Percentiles rank a stretch among this genome's conserved stretches.
These are phyloP conservation scores for Phyllostomus hastatus DNA, from an alignment of 2,113 vertebrate genomes.

Conservation along the genomic window DNA sequence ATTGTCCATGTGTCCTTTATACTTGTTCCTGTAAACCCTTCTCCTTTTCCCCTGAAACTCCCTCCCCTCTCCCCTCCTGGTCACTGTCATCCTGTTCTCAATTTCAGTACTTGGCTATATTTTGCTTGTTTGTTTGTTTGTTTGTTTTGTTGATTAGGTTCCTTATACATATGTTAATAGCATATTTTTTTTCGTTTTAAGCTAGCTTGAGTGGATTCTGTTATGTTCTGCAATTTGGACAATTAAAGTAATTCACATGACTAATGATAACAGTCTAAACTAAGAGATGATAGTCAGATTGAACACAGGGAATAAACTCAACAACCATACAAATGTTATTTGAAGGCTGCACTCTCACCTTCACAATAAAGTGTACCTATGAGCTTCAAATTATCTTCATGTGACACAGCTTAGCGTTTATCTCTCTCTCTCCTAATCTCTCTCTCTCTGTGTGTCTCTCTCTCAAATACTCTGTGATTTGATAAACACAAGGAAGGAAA, in stretches of 20 bases:
- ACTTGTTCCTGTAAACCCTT: no score
- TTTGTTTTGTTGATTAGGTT: no score
- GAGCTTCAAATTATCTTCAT: not conserved
- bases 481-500: conserved; percentile 23
- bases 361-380: not conserved
- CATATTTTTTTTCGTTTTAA: not conserved
- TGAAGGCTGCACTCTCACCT: not conserved
- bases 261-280: not conserved
- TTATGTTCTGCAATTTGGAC: not conserved
- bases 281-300: not conserved
- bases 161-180: not conserved
- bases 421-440: not conserved
- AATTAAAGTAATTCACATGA: not conserved
- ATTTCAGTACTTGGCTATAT: no score
- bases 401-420: not conserved
- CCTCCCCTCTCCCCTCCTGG: no score
- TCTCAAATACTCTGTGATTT: not conserved
- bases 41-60: no score
- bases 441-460: no score
- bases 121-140: no score
- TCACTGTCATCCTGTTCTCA: no score
- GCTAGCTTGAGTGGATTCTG: not conserved
- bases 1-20: no score
- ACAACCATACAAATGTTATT: not conserved
- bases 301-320: not conserved